Percentiles rank a stretch among this genome's conserved stretches.
Conservation (phyloP, 2,797 vertebrate genomes). For the Sebastes melanostomus region DNA sequence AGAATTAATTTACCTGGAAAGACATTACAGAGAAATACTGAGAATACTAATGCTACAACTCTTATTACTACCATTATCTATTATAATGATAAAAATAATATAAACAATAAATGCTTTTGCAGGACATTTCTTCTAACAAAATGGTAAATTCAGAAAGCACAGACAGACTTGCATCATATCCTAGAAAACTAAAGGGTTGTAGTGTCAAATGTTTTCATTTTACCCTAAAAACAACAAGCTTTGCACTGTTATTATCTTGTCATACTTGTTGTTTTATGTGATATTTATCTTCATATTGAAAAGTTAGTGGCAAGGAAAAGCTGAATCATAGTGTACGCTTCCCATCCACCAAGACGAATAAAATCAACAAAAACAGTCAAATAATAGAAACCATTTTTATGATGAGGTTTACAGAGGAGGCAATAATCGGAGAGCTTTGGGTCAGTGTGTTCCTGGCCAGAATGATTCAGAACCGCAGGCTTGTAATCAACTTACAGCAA, state of each 20-base stretch:
- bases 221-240: not conserved
- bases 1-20: not conserved
- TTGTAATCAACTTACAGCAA: slow-evolving; percentile 69
- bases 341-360: slow-evolving; percentile 20
- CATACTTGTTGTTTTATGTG: slow-evolving; percentile 9
- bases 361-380: slow-evolving; percentile 48
- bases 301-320: slow-evolving; percentile 23
- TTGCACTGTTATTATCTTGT: slow-evolving; percentile 19
- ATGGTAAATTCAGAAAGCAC: not conserved
- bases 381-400: slow-evolving; percentile 50
- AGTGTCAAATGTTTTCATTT: slow-evolving; percentile 14
- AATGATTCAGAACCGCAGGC: slow-evolving; percentile 58
- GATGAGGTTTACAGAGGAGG: slow-evolving; percentile 49
- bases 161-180: not conserved
- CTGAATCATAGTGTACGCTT: slow-evolving; percentile 27
- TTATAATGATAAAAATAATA: not conserved
- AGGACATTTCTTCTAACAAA: not conserved
- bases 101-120: not conserved
- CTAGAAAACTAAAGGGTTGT: not conserved
- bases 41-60: not conserved
- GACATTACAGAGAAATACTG: not conserved
- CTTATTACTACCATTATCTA: not conserved
- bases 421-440: slow-evolving; percentile 47
- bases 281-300: slow-evolving; percentile 24
- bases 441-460: slow-evolving; percentile 40